phyloP scores from a whole-genome alignment of 1,140 invertebrate species.

The Dolichoris vasculosae region DNA sequence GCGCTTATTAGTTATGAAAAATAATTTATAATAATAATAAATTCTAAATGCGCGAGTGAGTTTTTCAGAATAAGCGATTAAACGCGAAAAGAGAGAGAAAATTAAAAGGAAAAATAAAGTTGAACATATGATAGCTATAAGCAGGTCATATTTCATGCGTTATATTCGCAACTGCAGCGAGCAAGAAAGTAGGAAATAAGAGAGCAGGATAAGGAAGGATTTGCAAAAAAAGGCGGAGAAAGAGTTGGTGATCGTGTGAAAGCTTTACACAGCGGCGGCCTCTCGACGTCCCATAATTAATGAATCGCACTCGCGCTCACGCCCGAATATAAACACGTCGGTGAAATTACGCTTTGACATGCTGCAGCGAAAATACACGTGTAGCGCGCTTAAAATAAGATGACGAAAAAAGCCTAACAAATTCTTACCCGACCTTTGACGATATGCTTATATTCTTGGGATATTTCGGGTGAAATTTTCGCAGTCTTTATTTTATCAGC shows the following conservation, averaged over 20 bases:
- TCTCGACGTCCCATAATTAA: conserved; percentile 43
- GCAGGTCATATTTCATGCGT: conserved; percentile 42
- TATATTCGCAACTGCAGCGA: not conserved
- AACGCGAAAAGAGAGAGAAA: not conserved
- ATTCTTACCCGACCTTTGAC: not conserved
- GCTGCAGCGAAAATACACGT: conserved; percentile 2
- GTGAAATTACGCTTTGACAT: conserved; percentile 43
- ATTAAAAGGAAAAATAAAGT: not conserved
- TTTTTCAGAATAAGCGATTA: not conserved
- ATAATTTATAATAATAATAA: not conserved
- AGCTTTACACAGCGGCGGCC: conserved; percentile 24
- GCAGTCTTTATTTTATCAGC: not conserved
- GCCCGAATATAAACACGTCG: conserved; percentile 35
- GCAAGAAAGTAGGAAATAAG: conserved; percentile 46
- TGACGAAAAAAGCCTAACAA: not conserved
- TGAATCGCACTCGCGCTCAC: conserved; percentile 40
- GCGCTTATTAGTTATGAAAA: not conserved
- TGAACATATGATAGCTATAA: not conserved
- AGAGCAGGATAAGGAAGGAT: conserved; percentile 38
- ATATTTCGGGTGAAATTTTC: conserved; percentile 25
- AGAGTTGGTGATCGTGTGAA: conserved; percentile 41
- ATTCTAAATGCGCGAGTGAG: not conserved
- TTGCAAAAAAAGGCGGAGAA: conserved; percentile 23
- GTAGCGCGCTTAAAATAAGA: not conserved
- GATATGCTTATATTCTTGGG: conserved; percentile 20